Evolutionary conservation across 2,113 vertebrate genomes (phyloP), one percentile per base, ranked within the genome.

Genomic region (Trachemys scripta): DNA sequence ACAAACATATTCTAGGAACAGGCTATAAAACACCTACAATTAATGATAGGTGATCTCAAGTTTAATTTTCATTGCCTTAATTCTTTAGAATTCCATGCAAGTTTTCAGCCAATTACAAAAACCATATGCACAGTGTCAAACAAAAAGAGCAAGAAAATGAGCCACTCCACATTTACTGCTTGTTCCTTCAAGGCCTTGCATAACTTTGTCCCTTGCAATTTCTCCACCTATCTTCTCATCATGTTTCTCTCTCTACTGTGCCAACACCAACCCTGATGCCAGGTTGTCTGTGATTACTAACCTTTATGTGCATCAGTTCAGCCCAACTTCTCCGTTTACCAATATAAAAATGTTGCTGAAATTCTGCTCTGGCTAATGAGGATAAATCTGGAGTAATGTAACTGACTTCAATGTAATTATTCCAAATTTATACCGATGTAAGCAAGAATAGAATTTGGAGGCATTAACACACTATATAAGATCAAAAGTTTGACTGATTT

Each of bases 361-460:
- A 45, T 90, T 85, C 54, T 8, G 3, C 69, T 75, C 0, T 69
- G 51, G 5, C 2, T 57, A 83, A 57, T 1, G 42, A 47, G 49
- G 22, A 17, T 72, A 69, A 19, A 10, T 78, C 88, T 81, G 50
- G 25, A 50, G 54, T 45, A 47, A 2, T 17, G 83, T 25, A 42
- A 56, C 16, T 45, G 54, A 83, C 87, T 91, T 85, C 16, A 17
- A 2, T 31, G 29, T 14, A 56, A 38, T n/a, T 72, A 31, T 88
- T 84, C 19, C 20, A 80, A 25, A 19, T 84, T 69, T 25, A 57
- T 22, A 31, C 19, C 27, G 53, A 3, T 14, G 42, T 22, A 38
- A 84, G 51, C 1, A 56, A 49, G 13, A 78, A 20, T 0, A 79
- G 14, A 31, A 27, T 14, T 2, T 1, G 2, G 27, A 38, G n/a